phyloP scores from a whole-genome alignment of 1,140 invertebrate species.

The Probaryconus sp. region DNA sequence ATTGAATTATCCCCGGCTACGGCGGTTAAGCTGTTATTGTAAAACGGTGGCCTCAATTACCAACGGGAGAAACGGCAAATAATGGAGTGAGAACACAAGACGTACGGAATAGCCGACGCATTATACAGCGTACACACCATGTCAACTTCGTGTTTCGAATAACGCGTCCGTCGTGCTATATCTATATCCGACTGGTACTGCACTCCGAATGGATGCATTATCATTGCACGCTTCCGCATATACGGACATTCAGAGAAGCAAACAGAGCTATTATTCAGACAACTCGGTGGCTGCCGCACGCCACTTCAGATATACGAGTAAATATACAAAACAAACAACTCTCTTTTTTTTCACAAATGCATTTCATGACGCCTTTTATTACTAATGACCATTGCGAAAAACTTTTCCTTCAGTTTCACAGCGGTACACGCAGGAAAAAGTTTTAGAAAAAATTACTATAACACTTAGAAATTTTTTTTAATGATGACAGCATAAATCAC shows the following conservation, averaged over 20 bases:
- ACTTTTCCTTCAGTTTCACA: no score
- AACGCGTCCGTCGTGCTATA: constrained; percentile 46
- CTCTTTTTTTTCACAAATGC: background rate
- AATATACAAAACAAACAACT: constrained; percentile 13
- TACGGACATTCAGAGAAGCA: constrained; percentile 41
- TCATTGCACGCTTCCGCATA: constrained; percentile 45
- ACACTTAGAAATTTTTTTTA: no score
- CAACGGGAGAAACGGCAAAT: constrained; percentile 20
- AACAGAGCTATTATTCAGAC: constrained; percentile 41
- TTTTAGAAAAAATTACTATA: no score
- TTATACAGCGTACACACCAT: constrained; percentile 30
- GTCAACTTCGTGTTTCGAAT: constrained; percentile 43
- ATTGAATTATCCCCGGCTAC: background rate
- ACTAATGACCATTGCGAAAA: no score
- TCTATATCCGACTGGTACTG: constrained; percentile 32
- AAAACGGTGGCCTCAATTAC: background rate
- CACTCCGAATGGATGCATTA: constrained; percentile 51
- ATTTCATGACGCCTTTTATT: no score
- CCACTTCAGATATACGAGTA: constrained; percentile 1
- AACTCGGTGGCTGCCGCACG: constrained; percentile 12
- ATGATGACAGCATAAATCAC: no score
- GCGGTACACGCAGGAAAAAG: no score
- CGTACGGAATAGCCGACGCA: constrained; percentile 31
- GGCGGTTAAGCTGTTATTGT: constrained; percentile 13
- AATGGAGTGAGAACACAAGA: constrained; percentile 13